Conservation (phyloP, 2,888 invertebrate genomes). For the Liodrosophila aerea region DNA sequence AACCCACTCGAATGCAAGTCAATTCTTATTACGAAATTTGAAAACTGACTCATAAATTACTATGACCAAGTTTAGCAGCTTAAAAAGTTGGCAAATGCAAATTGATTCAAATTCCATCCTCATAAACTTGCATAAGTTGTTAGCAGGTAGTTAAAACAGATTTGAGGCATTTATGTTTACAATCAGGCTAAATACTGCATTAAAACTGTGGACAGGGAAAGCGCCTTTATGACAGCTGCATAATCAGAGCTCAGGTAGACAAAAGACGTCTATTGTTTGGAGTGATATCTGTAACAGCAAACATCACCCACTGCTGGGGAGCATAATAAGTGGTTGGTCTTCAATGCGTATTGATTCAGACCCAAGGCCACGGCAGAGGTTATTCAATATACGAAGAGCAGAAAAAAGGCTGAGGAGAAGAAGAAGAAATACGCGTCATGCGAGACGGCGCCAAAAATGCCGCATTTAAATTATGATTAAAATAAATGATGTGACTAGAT, state of each 20-base stretch:
- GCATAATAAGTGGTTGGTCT: not conserved
- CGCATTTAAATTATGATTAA: slow-evolving; percentile 42
- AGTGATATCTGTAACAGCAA: slow-evolving; percentile 19
- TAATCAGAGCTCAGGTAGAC: slow-evolving; percentile 11
- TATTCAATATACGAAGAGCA: slow-evolving; percentile 28
- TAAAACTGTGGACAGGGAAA: slow-evolving; percentile 7
- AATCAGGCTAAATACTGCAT: not conserved
- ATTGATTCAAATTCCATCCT: not conserved
- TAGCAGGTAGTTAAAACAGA: too few relatives aligned
- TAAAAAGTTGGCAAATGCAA: too few relatives aligned
- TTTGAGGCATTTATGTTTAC: too few relatives aligned
- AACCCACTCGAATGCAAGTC: too few relatives aligned
- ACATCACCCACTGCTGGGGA: slow-evolving; percentile 36
- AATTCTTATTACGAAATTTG: too few relatives aligned
- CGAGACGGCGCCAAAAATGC: slow-evolving; percentile 64
- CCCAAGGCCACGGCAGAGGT: slow-evolving; percentile 25
- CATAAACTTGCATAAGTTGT: not conserved
- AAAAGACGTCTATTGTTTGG: slow-evolving; percentile 19
- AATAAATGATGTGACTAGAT: slow-evolving; percentile 37
- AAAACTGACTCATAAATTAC: too few relatives aligned
- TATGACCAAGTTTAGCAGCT: too few relatives aligned
- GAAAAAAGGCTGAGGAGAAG: not conserved
- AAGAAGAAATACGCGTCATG: slow-evolving; percentile 48
- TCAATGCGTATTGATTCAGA: slow-evolving; percentile 7
- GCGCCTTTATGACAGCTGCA: slow-evolving; percentile 19